Evolutionary conservation across 2,113 vertebrate genomes (phyloP).

Genomic region (Proterorhinus semilunaris): DNA sequence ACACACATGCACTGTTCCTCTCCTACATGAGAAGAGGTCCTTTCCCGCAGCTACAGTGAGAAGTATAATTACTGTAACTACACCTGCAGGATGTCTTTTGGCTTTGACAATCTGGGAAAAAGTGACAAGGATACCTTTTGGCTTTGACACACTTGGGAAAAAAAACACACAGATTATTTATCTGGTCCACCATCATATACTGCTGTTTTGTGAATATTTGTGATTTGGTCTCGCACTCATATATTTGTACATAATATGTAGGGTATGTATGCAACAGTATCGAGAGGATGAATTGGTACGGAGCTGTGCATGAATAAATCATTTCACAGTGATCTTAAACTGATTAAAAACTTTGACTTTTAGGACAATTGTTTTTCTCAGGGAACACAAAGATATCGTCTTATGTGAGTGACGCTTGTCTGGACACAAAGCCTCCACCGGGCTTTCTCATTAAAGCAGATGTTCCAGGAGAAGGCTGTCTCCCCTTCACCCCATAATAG

Average conservation of each 20-base stretch:
- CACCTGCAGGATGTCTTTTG: conserved; percentile 66
- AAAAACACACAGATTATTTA: conserved; percentile 1
- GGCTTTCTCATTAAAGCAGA: conserved; percentile 26
- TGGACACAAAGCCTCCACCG: conserved; percentile 26
- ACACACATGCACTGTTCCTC: conserved; percentile 17
- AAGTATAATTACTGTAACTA: conserved; percentile 71
- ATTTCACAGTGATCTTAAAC: conserved; percentile 42
- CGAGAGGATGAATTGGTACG: neutral
- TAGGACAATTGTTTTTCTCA: conserved; percentile 29
- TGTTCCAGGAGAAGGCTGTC: conserved; percentile 22
- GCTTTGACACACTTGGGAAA: conserved; percentile 41
- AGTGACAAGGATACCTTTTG: conserved; percentile 55
- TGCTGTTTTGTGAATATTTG: conserved; percentile 19
- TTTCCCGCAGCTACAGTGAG: conserved; percentile 45
- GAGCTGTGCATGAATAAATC: conserved; percentile 53
- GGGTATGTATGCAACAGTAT: neutral
- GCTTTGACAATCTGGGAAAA: conserved; percentile 54
- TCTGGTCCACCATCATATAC: conserved; percentile 52
- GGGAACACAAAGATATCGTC: conserved; percentile 30
- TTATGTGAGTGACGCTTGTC: conserved; percentile 52
- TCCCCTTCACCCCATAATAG: conserved; percentile 1
- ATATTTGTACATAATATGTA: neutral
- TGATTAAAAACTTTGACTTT: conserved; percentile 54
- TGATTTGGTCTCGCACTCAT: conserved; percentile 6
- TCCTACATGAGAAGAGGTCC: conserved; percentile 20